Evolutionary conservation across 2,888 invertebrate species (phyloP), one percentile per base, ranked within the genome.

Genomic region (Cactoblastis cactorum): DNA sequence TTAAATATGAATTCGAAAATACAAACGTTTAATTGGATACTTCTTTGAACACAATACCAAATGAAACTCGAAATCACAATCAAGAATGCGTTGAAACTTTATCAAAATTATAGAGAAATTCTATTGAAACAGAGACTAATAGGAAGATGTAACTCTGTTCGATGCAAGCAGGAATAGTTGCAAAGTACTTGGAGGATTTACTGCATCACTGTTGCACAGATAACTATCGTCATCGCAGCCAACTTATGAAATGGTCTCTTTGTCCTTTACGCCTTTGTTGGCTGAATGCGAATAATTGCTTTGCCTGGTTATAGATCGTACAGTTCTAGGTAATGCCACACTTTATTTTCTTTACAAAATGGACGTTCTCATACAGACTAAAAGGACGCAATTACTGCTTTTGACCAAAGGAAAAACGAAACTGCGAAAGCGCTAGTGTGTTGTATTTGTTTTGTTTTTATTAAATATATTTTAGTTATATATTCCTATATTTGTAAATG

Each of bases 191-290:
- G 76, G 76, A 78, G 80, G 80, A 84, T 86, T 86, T 78, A 81
- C 77, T 76, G 77, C 82, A 80, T 83, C 82, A 86, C 83, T 83
- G 80, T 85, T 80, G 75, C 79, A 69, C 69, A 75, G 77, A 82
- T 82, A 82, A 79, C 82, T 79, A 81, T 80, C 78, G 69, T 75
- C 75, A 71, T 72, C 70, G 76, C 71, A 78, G 22, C 69, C 77
- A 80, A 84, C 81, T 83, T 84, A 84, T 80, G 79, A 83, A 82
- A 84, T 78, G 72, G 77, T 78, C 74, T 75, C 77, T 82, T 80
- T 80, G 79, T 80, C 74, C 69, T 60, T 63, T 61, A 64, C 60
- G 65, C 78, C 80, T 82, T 77, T 83, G 83, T 83, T 83, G 78
- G 81, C 76, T 71, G 69, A 72, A 77, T 74, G 70, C 70, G 74